Evolutionary conservation across 2,797 vertebrate genomes (phyloP), one percentile per base, ranked within the genome.

Genomic region (Spinibarbus caldwelli): DNA sequence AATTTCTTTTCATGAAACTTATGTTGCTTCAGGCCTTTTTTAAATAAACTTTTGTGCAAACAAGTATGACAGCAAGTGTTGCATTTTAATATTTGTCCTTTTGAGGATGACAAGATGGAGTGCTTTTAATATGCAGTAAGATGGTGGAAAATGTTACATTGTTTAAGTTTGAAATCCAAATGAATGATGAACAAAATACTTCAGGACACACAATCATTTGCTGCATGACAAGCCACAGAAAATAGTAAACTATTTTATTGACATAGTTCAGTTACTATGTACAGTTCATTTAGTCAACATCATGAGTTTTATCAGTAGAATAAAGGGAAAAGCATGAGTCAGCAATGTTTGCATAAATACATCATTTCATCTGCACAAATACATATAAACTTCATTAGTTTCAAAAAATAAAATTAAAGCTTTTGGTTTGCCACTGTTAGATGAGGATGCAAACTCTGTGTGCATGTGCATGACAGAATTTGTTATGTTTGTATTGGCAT

Each of bases 191-290:
- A 95, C 45, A 95, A 95, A 94, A 89, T 87, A 94, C 89, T 81
- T 93, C 90, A 85, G 88, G 92, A 95, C 91, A 94, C 92, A 88
- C 88, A 94, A 93, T 93, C 89, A 92, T 89, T 94, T 95, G 91
- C 92, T 95, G 94, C 91, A 96, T 94, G 91, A 95, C 94, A 94
- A 91, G 89, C 85, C 92, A 94, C 93, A 86, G 92, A 94, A 96
- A 96, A 96, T 94, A 95, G 93, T 94, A 96, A 96, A 96, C 94
- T 95, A 93, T 94, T 96, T 96, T 97, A 97, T 96, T 96, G 93
- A 95, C 94, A 93, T 91, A 82, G 90, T 92, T 89, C 87, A 91
- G 88, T 91, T 94, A 93, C 94, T 97, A 95, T 96, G 94, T 97
- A 97, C 96, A 98, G 92, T 88, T 91, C 31, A 82, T 84, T 89